A percentile compares a stretch with the other conserved stretches of the same genome.
phyloP scores from a whole-genome alignment of 2,888 invertebrate species.

The Eristalis pertinax region DNA sequence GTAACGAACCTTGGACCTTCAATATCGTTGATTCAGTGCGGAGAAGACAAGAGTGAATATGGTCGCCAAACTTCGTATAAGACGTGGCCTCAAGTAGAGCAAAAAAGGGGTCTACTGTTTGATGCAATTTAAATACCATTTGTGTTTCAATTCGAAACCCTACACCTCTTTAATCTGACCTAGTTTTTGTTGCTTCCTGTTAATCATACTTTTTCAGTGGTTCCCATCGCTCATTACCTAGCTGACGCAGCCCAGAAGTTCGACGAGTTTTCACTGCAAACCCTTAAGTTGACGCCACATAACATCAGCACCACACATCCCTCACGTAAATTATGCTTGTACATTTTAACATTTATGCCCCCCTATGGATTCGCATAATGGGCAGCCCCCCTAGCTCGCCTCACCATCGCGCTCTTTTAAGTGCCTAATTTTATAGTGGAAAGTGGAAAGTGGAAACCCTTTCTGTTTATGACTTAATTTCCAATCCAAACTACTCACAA shows the following conservation, averaged over 20 bases:
- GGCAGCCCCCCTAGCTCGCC: not conserved
- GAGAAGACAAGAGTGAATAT: no score
- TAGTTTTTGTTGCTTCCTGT: not conserved
- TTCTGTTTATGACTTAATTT: slow-evolving; percentile 4
- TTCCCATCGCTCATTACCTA: not conserved
- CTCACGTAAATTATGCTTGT: not conserved
- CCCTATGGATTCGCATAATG: not conserved
- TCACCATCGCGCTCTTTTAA: not conserved
- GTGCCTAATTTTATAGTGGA: not conserved
- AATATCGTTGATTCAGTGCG: no score
- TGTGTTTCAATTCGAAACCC: no score
- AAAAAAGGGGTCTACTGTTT: no score
- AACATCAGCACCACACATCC: not conserved
- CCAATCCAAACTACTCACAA: not conserved
- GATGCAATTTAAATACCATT: no score
- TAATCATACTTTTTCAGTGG: not conserved
- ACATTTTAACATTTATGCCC: not conserved
- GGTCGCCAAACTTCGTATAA: no score
- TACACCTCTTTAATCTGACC: not conserved
- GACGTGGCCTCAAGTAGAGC: no score
- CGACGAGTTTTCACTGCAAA: not conserved
- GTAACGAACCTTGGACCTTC: no score
- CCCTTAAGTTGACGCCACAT: not conserved
- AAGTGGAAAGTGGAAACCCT: no score
- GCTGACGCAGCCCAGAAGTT: not conserved